Conservation (phyloP, 2,888 invertebrate genomes). For the Melinaea marsaeus region DNA sequence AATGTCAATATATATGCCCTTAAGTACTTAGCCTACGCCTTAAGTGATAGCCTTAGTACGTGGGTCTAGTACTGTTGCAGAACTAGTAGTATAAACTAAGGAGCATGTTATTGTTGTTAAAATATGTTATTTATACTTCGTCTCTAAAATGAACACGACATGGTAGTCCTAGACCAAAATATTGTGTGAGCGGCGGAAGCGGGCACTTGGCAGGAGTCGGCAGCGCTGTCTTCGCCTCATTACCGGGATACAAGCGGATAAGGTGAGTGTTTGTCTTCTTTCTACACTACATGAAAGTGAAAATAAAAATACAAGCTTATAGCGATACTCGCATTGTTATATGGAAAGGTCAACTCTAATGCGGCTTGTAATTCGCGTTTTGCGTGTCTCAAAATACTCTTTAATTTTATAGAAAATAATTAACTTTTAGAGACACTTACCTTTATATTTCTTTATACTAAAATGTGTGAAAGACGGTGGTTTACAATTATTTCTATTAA, state of each 20-base stretch:
- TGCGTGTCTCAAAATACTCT: neutral
- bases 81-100: too few relatives aligned
- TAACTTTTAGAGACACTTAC: too few relatives aligned
- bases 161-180: conserved; percentile 12
- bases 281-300: neutral
- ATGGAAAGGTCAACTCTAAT: conserved; percentile 1
- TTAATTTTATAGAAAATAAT: too few relatives aligned
- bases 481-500: too few relatives aligned
- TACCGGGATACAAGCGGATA: conserved; percentile 22
- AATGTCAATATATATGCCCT: too few relatives aligned
- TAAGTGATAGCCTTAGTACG: too few relatives aligned
- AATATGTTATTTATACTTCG: neutral
- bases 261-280: conserved; percentile 25
- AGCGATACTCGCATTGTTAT: neutral
- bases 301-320: neutral
- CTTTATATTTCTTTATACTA: too few relatives aligned
- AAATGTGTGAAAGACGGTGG: too few relatives aligned
- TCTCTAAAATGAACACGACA: neutral
- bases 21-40: too few relatives aligned
- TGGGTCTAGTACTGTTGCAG: too few relatives aligned
- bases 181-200: conserved; percentile 33
- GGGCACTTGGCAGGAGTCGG: conserved; percentile 31
- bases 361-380: neutral
- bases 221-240: conserved; percentile 34
- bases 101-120: too few relatives aligned